Conservation (phyloP, 2,113 vertebrate species). For the Gopherus evgoodei region DNA sequence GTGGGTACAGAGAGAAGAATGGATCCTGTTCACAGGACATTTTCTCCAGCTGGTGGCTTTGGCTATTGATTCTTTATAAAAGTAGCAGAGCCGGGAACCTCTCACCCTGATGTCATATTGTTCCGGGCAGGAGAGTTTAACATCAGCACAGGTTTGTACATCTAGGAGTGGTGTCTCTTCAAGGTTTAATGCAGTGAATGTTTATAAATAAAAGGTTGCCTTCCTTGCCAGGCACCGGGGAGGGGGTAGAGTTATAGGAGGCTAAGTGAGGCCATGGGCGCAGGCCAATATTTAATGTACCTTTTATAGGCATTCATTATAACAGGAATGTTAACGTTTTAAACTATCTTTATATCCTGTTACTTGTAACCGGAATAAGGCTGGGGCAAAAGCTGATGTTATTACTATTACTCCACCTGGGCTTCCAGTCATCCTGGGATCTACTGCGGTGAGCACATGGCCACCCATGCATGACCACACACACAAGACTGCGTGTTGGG, state of each 20-base stretch:
- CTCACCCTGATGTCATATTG: background rate
- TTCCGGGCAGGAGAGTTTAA: background rate
- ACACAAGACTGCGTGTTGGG: background rate
- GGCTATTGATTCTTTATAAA: background rate
- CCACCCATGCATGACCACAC: background rate
- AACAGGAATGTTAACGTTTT: background rate
- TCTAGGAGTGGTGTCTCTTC: background rate
- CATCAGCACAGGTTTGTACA: background rate
- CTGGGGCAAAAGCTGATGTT: background rate
- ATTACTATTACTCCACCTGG: background rate
- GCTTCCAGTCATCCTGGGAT: background rate
- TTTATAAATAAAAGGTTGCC: background rate
- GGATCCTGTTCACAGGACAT: background rate
- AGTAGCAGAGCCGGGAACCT: background rate
- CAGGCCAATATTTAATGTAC: conserved; percentile 13
- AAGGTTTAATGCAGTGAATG: background rate
- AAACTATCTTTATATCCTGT: background rate
- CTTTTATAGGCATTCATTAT: background rate
- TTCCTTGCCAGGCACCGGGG: background rate
- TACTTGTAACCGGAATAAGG: background rate
- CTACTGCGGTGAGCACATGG: background rate
- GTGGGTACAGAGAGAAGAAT: background rate
- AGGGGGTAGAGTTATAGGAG: background rate
- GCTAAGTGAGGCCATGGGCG: background rate
- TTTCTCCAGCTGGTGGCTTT: background rate